Base-by-base conservation (phyloP, 1,140 invertebrate species). In the Popillia japonica region DNA sequence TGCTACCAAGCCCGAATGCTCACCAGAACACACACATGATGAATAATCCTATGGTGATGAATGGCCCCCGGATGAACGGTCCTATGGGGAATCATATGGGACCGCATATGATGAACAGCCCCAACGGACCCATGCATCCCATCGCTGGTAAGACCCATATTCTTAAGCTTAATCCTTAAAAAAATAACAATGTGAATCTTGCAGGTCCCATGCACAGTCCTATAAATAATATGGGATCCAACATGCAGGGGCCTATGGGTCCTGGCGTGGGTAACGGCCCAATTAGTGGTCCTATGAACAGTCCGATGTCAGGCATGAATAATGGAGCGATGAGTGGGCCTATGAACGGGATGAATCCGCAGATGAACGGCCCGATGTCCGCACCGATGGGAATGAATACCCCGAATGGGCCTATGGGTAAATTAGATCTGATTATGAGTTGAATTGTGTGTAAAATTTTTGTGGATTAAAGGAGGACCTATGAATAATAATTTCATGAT, bases 201-300 rank as follows among this genome's bases (percentile, higher is more conserved):
- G 11, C 64, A 83, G 85, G 84, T 23, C 85, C 85, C 20, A 86
- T 86, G 83, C 84, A 84, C 83, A 92, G 90, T 82, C 91, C 91
- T 1, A 92, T 92, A 88, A 90, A 90, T 42, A 92, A 90, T 81
- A 93, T 93, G 90, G 92, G 91, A 22, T 92, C 91, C 77, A 87
- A 78, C 10, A 83, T 85, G 81, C 77, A 91, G 88, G 90, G 90
- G 81, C 83, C 84, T 40, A 89, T 89, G 81, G 80, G 90, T 82
- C 82, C 88, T 88, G 88, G 87, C n/a, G 87, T 89, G 86, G 88
- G 88, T 73, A 88, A 64, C 42, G 80, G 88, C 87, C 78, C 78
- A 23, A 79, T 79, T 23, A 78, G 91, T 40, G 93, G 92, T 84
- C 92, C 92, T 1, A 91, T 94, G 88, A 93, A 87, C 79, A 89